phyloP scores from a whole-genome alignment of 2,797 vertebrate species.

The Pipistrellus kuhlii region DNA sequence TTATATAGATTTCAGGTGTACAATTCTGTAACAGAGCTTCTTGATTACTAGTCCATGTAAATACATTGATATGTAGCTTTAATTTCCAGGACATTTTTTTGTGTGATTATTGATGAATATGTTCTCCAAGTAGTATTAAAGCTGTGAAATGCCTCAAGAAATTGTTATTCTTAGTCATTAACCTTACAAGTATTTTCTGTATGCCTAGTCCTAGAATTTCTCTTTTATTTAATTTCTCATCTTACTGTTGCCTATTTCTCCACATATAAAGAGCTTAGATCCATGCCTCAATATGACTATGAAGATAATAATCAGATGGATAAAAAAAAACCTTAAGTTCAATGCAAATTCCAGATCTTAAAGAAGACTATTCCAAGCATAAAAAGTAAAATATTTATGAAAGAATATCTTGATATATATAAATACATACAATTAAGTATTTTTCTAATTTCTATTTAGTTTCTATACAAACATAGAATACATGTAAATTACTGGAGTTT shows the following conservation, averaged over 20 bases:
- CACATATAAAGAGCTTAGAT: not conserved
- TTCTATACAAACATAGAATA: not conserved
- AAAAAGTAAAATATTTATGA: not conserved
- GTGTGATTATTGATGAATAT: not conserved
- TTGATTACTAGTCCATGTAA: not conserved
- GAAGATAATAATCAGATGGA: too few species aligned
- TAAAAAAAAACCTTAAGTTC: not conserved
- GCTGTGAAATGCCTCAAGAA: not conserved
- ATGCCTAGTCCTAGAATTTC: not conserved
- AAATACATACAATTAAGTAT: not conserved
- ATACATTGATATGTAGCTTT: not conserved
- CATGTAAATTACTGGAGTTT: not conserved
- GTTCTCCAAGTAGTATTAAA: not conserved
- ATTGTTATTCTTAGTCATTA: not conserved
- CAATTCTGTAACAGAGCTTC: not conserved
- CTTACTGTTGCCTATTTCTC: not conserved
- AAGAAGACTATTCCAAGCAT: not conserved
- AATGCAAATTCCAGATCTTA: not conserved
- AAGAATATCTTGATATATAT: not conserved
- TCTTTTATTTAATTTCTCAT: not conserved
- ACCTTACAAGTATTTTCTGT: not conserved
- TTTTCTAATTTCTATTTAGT: not conserved
- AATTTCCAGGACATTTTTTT: not conserved
- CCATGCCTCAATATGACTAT: too few species aligned
- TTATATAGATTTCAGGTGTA: not conserved